A percentile compares a stretch with the other conserved stretches of the same genome.
These are phyloP conservation scores for Sebastes vulpes DNA, from an alignment of 2,797 vertebrate genomes.

Conservation along the genomic window DNA sequence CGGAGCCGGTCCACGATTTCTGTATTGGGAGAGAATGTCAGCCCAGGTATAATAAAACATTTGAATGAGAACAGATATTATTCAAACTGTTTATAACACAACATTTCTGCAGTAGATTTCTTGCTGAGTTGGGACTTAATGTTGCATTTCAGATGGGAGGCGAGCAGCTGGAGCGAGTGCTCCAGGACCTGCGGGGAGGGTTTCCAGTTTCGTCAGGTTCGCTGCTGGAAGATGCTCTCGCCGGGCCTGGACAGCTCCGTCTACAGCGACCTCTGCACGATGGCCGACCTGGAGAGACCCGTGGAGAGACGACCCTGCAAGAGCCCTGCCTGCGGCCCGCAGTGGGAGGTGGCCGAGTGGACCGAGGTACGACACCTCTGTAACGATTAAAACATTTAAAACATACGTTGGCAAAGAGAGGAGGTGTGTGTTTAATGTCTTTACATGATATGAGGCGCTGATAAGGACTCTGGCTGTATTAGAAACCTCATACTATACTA, in stretches of 20 bases:
- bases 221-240: conserved; percentile 99
- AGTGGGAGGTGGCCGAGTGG: conserved; percentile 99
- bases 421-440: not conserved
- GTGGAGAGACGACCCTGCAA: conserved; percentile 93
- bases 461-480: not conserved
- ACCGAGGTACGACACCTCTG: conserved; percentile 86
- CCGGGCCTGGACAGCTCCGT: conserved; percentile 97
- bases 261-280: conserved; percentile 95
- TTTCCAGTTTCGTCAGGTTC: conserved; percentile 94
- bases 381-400: not conserved
- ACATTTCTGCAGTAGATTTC: not conserved
- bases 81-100: not conserved
- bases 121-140: not conserved
- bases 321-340: conserved; percentile 94
- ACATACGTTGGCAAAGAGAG: not conserved
- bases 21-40: conserved; percentile 97
- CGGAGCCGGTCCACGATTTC: conserved; percentile 97
- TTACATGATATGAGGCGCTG: not conserved
- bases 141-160: conserved; percentile 91
- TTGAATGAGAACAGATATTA: not conserved
- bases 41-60: conserved; percentile 86
- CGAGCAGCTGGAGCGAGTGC: conserved; percentile 98
- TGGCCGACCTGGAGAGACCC: conserved; percentile 91
- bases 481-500: no score
- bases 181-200: conserved; percentile 96